Evolutionary conservation across 2,113 vertebrate species (phyloP).

Genomic region (Scartelaos histophorus): DNA sequence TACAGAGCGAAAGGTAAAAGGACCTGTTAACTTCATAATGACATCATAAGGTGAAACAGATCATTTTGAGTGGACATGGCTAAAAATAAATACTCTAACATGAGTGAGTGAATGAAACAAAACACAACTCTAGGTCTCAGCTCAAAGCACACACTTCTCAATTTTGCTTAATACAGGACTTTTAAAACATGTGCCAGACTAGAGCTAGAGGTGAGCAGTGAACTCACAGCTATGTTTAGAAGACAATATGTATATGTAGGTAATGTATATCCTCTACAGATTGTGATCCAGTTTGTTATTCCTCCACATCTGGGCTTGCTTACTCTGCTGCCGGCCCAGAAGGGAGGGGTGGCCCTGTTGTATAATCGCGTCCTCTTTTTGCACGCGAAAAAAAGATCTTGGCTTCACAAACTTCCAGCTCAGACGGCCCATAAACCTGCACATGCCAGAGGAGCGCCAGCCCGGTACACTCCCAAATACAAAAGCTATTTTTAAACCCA

Average conservation of each 20-base stretch:
- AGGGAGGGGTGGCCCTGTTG: slow-evolving; percentile 40
- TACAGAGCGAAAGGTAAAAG: no score
- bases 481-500: slow-evolving; percentile 54
- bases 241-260: slow-evolving; percentile 5
- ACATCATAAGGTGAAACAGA: no score
- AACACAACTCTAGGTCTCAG: no score
- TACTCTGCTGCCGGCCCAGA: slow-evolving; percentile 47
- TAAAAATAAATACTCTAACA: no score
- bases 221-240: slow-evolving; percentile 8
- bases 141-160: no score
- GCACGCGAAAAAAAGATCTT: slow-evolving; percentile 45
- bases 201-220: background rate
- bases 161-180: no score
- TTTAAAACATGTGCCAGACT: background rate
- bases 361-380: slow-evolving; percentile 59
- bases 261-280: slow-evolving; percentile 41
- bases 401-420: slow-evolving; percentile 28
- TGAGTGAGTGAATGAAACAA: no score
- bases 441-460: slow-evolving; percentile 17
- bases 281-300: slow-evolving; percentile 32
- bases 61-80: no score
- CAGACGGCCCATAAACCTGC: slow-evolving; percentile 46
- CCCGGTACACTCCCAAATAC: slow-evolving; percentile 28
- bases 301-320: slow-evolving; percentile 62
- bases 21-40: no score